These are phyloP conservation scores for Limnephilus lunatus DNA, from an alignment of 2,888 invertebrate species.

Conservation along the genomic window DNA sequence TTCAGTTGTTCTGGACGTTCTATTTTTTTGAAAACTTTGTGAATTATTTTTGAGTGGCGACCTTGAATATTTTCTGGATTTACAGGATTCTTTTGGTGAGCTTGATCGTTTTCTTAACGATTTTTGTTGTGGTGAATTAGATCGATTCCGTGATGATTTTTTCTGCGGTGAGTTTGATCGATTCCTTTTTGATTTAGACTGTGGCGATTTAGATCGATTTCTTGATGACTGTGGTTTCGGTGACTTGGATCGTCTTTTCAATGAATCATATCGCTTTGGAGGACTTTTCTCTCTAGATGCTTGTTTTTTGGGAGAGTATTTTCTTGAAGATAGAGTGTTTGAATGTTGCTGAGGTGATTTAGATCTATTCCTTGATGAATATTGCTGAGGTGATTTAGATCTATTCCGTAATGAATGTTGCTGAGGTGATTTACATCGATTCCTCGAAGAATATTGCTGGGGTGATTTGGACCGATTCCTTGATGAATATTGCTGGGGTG, in stretches of 20 bases:
- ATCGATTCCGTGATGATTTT: constrained; percentile 28
- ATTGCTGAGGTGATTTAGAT: background rate
- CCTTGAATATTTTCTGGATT: constrained; percentile 40
- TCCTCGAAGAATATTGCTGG: background rate
- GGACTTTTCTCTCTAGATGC: background rate
- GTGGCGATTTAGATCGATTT: constrained; percentile 7
- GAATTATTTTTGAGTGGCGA: constrained; percentile 19
- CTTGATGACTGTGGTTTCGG: constrained; percentile 25
- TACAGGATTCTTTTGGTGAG: constrained; percentile 64
- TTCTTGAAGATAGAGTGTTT: constrained; percentile 63
- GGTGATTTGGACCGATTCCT: background rate
- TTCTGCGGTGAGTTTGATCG: constrained; percentile 10
- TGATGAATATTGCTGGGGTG: background rate
- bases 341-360: background rate
- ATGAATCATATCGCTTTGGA: background rate
- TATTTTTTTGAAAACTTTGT: constrained; percentile 29
- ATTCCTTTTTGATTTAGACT: background rate
- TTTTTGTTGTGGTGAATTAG: constrained; percentile 35
- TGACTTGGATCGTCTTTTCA: constrained; percentile 31
- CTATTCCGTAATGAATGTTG: background rate
- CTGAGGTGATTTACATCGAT: background rate
- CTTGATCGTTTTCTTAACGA: constrained; percentile 32
- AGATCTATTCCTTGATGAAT: background rate
- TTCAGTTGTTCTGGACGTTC: background rate
- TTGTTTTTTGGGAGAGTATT: background rate